Evolutionary conservation across 1,140 invertebrate genomes (phyloP).

Genomic region (Steinernema khuongi): DNA sequence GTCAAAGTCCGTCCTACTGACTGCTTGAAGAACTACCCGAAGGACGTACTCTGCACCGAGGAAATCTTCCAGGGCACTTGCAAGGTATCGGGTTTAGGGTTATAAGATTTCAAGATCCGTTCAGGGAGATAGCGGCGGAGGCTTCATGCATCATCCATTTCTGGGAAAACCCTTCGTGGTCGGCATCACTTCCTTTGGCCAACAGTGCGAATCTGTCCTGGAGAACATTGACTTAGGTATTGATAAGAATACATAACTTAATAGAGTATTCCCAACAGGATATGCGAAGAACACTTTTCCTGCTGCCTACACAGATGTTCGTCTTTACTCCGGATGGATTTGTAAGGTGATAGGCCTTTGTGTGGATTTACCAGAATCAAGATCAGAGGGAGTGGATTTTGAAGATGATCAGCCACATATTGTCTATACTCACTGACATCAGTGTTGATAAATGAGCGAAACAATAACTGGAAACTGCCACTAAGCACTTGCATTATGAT

Average conservation of each 20-base stretch:
- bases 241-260: background rate
- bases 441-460: too few relatives aligned
- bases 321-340: background rate
- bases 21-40: background rate
- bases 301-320: background rate
- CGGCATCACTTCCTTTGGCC: background rate
- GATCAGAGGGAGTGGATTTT: too few relatives aligned
- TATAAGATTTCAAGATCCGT: background rate
- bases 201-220: background rate
- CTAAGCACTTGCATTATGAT: too few relatives aligned
- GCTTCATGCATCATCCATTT: background rate
- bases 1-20: background rate
- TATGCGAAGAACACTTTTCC: background rate
- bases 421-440: too few relatives aligned
- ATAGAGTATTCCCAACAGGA: background rate
- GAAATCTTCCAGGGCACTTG: background rate
- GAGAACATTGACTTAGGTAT: background rate
- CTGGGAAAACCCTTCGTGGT: background rate
- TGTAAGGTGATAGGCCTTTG: background rate
- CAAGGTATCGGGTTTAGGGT: background rate
- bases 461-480: too few relatives aligned
- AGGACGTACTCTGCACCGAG: background rate
- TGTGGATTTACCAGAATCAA: too few relatives aligned
- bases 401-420: too few relatives aligned
- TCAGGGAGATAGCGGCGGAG: background rate